Base-by-base conservation (phyloP, 92 coral and sea anemone species). In the Siderastrea radians region DNA sequence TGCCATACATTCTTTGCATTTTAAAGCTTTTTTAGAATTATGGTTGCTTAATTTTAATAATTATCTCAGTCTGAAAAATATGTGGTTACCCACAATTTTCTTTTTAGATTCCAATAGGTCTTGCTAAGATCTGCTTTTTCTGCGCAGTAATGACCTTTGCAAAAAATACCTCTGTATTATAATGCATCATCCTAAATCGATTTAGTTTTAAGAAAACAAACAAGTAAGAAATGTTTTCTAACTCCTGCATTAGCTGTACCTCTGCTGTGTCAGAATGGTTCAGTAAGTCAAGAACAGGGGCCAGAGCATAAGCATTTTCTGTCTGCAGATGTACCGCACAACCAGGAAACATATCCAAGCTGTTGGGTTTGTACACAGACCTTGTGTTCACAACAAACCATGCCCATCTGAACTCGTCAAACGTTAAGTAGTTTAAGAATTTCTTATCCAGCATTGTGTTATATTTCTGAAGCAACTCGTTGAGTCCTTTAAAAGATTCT, bases 321-420 rank as follows among this genome's bases (percentile, higher is more conserved):
- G 64, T 57, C 45, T 52, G 53, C 19, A 19, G 3, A 10, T 13
- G 58, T 26, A 0, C 44, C 67, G 17, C 76, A 11, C 78, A 85
- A 74, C 8, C 70, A 5, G 44, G 52, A 16, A 4, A 50, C 3
- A 50, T 1, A 12, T 46, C 6, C 38, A n/a, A 47, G 3, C 45
- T 15, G 60, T 73, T 43, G 8, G 88, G 82, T 90, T 91, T 84
- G 79, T 90, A 97, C 60, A 97, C 99, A 55, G 97, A 97, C 66
- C 99, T 86, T 49, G 99, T 97, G 62, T 97, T 97, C 7, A 95
- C 96, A 10, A 95, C 96, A 92, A 87, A 92, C 99, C 99, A 97
- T n/a, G 98, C 98, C 99, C 99, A 97, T 70, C 85, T 88, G 81
- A 92, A 96, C 84, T 85, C 86, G 0, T 95, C 97, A 77, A 87